Evolutionary conservation across 2,888 invertebrate genomes (phyloP), one percentile per base, ranked within the genome.

Genomic region (Sminthurinus aureus): DNA sequence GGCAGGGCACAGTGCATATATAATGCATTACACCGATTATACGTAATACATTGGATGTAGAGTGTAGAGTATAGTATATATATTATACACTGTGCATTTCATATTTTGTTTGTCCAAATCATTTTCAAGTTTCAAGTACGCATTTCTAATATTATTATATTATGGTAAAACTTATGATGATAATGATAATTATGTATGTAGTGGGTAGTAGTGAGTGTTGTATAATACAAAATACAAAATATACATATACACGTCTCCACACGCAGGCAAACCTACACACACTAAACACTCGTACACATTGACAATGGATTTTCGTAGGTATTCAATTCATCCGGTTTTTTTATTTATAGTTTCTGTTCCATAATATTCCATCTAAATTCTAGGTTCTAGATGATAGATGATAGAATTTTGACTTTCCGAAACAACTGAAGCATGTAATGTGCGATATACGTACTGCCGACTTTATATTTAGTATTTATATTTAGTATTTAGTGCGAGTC

Each of bases 251-350:
- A 11, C 18, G 58, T 58, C 15, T 58, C 13, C 58, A 18, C 2
- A 15, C 58, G 0, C 58, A 15, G 58, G 58, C 18, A 58, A 58
- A 15, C 13, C 58, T 18, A 58, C 58, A 58, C 18, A 58, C 18
- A 6, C 58, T n/a, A n/a, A n/a, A 58, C 58, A 13, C 1, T 15
- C 18, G 9, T 0, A 58, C 4, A 15, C 58, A 58, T 13, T 58
- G 58, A 58, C 58, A 58, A 58, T 58, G 58, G 58, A 18, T 58
- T 58, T 58, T 13, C 2, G 18, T 58, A 58, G 2, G 18, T 58
- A 58, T 58, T 58, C 58, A 58, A 58, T 58, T 58, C 58, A 58
- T 58, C 58, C 58, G 58, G 58, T 58, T 58, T 58, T 58, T 58
- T 58, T 15, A 58, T 38, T 38, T 38, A 38, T 38, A 38, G 38